Conservation (phyloP, 2,797 vertebrate species). For the Anolis apletophallus region DNA sequence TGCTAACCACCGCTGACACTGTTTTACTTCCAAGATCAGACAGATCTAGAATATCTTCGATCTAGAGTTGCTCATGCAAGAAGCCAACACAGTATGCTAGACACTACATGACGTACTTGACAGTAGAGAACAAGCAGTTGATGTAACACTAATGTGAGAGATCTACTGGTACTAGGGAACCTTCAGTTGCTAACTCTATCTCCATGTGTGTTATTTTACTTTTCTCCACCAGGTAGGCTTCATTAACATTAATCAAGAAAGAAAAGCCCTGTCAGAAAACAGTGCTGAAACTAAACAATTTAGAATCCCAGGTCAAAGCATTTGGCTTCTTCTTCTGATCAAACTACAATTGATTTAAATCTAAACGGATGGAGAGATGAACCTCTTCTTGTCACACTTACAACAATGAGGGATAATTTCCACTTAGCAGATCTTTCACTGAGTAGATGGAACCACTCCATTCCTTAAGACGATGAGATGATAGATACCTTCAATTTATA, state of each 20-base stretch:
- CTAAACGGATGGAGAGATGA: not conserved
- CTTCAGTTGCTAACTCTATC: fast-evolving
- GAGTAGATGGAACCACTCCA: not conserved
- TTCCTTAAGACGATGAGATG: not conserved
- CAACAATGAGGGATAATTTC: not conserved
- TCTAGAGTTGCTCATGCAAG: slow-evolving; percentile 7
- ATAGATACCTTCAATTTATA: not conserved
- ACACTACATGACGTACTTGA: not conserved
- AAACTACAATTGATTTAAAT: slow-evolving; percentile 24
- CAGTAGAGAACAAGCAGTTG: slow-evolving; percentile 12
- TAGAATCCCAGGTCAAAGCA: not conserved
- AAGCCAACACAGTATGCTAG: not conserved
- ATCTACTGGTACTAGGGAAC: not conserved
- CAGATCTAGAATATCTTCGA: not conserved
- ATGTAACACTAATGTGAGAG: fast-evolving
- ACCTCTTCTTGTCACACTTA: not conserved
- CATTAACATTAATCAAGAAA: not conserved
- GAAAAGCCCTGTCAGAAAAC: not conserved
- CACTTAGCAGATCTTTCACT: not conserved
- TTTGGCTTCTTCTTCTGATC: not conserved
- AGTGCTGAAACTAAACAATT: not conserved
- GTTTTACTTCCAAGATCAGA: too few species aligned
- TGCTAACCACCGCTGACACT: too few species aligned
- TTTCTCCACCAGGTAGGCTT: fast-evolving
- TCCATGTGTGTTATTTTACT: not conserved